phyloP scores from a whole-genome alignment of 2,113 vertebrate species.

The Malurus cyaneus region DNA sequence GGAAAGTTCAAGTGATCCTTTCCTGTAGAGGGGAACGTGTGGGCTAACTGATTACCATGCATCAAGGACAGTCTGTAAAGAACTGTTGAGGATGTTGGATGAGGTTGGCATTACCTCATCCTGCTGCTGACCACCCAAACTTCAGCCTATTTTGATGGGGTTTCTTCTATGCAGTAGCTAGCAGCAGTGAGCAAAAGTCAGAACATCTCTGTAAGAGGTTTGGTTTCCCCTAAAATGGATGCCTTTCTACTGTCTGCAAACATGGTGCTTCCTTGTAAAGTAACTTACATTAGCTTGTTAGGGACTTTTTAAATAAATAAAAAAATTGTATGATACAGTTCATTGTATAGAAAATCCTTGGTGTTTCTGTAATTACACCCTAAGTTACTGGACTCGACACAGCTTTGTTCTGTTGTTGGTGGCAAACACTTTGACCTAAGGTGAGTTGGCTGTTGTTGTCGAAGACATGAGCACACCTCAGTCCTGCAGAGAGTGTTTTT shows the following conservation, averaged over 20 bases:
- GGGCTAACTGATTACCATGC: background rate
- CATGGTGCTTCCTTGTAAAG: background rate
- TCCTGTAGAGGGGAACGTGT: background rate
- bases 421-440: too few relatives aligned
- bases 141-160: background rate
- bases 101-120: background rate
- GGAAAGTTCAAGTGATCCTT: background rate
- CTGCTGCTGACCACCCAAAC: background rate
- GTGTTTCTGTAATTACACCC: background rate
- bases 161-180: background rate
- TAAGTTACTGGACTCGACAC: background rate
- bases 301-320: background rate
- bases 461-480: accelerated
- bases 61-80: background rate
- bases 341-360: background rate
- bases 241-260: background rate
- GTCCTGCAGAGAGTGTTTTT: accelerated
- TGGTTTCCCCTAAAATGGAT: background rate
- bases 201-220: background rate
- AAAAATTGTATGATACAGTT: background rate
- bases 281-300: background rate
- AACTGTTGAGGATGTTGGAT: too few relatives aligned
- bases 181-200: background rate
- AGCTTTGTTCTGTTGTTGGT: background rate
- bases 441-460: accelerated